phyloP scores from a whole-genome alignment of 2,113 vertebrate species.

The Alethe diademata region DNA sequence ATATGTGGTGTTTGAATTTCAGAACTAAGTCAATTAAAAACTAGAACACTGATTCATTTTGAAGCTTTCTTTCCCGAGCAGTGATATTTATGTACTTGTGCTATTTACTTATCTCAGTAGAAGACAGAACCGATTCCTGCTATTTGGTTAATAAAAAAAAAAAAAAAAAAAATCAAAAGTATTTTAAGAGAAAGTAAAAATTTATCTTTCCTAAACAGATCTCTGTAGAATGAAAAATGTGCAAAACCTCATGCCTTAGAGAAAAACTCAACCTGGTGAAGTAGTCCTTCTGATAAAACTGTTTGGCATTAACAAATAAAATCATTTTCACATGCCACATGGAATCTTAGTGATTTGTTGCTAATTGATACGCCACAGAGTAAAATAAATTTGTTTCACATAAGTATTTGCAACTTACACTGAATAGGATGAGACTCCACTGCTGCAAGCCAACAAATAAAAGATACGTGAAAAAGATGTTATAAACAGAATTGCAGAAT shows the following conservation, averaged over 20 bases:
- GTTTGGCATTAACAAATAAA: background rate
- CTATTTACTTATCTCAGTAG: background rate
- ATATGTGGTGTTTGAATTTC: background rate
- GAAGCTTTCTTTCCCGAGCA: background rate
- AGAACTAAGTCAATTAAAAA: background rate
- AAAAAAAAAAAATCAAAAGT: background rate
- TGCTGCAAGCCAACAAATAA: background rate
- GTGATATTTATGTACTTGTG: background rate
- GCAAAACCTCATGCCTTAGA: background rate
- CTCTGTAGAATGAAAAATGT: background rate
- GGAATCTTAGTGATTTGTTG: background rate
- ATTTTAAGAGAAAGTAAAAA: background rate
- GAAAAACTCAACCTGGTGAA: background rate
- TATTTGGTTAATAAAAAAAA: background rate
- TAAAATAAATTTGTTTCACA: background rate
- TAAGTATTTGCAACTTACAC: background rate
- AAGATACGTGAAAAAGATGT: background rate
- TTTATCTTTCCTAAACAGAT: background rate
- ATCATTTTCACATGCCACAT: background rate
- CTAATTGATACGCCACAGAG: background rate
- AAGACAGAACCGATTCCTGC: background rate
- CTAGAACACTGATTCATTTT: background rate
- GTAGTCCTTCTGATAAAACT: background rate
- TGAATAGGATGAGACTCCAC: background rate
- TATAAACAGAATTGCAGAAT: background rate